Percentiles rank a stretch among this genome's conserved stretches.
Conservation (phyloP, 2,888 invertebrate species). For the Aphodius granarius region DNA sequence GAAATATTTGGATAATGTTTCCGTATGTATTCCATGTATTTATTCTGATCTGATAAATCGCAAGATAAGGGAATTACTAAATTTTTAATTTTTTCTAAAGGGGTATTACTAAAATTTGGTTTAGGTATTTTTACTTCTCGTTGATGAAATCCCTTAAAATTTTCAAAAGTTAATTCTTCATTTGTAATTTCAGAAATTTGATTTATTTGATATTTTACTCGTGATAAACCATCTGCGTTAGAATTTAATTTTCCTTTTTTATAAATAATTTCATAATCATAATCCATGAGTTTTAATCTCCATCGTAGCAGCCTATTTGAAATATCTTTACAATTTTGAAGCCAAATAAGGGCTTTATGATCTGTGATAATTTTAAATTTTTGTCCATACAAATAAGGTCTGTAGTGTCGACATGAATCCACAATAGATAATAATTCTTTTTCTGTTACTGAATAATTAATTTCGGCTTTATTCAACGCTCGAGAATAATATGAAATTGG, state of each 20-base stretch:
- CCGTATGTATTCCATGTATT: no score
- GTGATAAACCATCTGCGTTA: slow-evolving; percentile 21
- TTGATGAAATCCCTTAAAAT: no score
- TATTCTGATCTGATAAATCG: no score
- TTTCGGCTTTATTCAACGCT: background rate
- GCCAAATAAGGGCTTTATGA: slow-evolving; percentile 21
- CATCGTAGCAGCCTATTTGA: no score
- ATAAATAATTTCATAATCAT: slow-evolving; percentile 21
- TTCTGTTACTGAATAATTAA: slow-evolving; percentile 15
- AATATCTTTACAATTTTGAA: slow-evolving; percentile 23
- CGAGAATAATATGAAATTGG: slow-evolving; percentile 6
- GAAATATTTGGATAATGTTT: no score
- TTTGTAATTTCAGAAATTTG: no score
- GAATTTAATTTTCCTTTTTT: slow-evolving; percentile 21
- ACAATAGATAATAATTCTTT: slow-evolving; percentile 22
- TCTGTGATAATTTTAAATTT: slow-evolving; percentile 22
- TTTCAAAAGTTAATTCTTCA: slow-evolving; percentile 8
- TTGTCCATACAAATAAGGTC: slow-evolving; percentile 23
- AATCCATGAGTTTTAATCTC: slow-evolving; percentile 21
- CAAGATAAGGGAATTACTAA: no score
- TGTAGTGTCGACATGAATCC: slow-evolving; percentile 14
- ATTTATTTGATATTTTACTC: slow-evolving; percentile 3
- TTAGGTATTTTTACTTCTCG: no score
- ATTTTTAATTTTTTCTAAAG: no score
- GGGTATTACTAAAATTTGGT: no score